Percentiles rank a stretch among this genome's conserved stretches.
These are phyloP conservation scores for Huso huso DNA, from an alignment of 2,797 vertebrate genomes.

Conservation along the genomic window DNA sequence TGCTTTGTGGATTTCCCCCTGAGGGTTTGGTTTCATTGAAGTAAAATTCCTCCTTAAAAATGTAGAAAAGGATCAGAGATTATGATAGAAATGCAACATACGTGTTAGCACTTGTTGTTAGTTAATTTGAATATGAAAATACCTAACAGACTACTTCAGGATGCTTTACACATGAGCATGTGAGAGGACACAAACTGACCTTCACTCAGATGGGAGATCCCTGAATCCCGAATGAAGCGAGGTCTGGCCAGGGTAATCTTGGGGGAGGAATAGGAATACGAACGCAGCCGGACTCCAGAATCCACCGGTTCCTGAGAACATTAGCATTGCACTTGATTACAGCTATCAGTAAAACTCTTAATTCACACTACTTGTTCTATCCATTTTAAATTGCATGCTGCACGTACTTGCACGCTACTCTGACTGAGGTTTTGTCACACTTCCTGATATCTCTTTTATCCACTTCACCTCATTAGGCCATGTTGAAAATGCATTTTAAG, in stretches of 20 bases:
- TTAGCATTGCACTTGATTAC: slow-evolving; percentile 3
- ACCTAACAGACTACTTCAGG: no score
- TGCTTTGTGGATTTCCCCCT: slow-evolving; percentile 16
- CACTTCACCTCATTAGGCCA: no score
- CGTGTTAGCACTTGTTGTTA: neutral
- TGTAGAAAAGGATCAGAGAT: neutral
- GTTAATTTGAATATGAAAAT: neutral
- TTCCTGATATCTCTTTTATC: no score
- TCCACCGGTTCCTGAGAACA: slow-evolving; percentile 54
- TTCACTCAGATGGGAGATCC: slow-evolving; percentile 33
- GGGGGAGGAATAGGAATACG: slow-evolving; percentile 86
- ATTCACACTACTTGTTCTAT: no score
- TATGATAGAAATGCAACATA: neutral
- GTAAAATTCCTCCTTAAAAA: slow-evolving; percentile 25
- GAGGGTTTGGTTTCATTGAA: no score
- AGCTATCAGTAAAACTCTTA: neutral
- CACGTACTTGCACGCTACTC: no score
- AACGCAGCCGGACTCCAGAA: slow-evolving; percentile 75
- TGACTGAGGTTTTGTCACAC: no score
- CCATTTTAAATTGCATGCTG: no score
- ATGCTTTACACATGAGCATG: no score
- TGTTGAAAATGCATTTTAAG: no score
- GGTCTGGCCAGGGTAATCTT: slow-evolving; percentile 68
- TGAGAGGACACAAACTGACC: slow-evolving; percentile 42
- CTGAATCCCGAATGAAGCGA: slow-evolving; percentile 50